Conservation (phyloP, 2,888 invertebrate species). For the Zootermopsis nevadensis region DNA sequence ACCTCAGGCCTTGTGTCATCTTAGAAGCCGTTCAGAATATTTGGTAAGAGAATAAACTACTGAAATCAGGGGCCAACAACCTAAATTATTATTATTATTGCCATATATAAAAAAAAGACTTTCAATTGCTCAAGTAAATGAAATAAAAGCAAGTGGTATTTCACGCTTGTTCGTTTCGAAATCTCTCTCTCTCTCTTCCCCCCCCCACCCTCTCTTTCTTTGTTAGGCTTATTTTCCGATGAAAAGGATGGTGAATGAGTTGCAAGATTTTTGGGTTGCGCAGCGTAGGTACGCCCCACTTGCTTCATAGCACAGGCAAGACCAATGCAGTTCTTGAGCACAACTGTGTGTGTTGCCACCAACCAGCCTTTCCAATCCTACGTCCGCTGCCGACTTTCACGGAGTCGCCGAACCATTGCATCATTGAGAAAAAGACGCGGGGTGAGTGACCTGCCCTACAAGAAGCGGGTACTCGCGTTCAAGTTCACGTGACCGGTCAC, state of each 20-base stretch:
- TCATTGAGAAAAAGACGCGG: slow-evolving; percentile 22
- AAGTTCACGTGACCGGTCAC: slow-evolving; percentile 43
- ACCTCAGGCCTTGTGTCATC: neutral
- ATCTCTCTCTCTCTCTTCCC: slow-evolving; percentile 30
- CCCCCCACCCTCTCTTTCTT: slow-evolving; percentile 21
- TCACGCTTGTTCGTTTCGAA: slow-evolving; percentile 49
- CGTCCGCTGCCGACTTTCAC: slow-evolving; percentile 30
- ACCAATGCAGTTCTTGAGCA: slow-evolving; percentile 2
- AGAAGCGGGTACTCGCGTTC: slow-evolving; percentile 42
- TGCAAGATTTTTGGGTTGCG: slow-evolving; percentile 48
- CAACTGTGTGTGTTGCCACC: neutral
- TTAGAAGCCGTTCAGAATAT: neutral
- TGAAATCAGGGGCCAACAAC: neutral
- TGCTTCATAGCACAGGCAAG: slow-evolving; percentile 11
- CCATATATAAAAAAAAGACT: slow-evolving; percentile 34
- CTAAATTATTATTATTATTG: slow-evolving; percentile 34
- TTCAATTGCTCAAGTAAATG: slow-evolving; percentile 50
- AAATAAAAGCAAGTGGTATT: slow-evolving; percentile 50
- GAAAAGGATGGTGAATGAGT: slow-evolving; percentile 50
- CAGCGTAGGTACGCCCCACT: slow-evolving; percentile 30
- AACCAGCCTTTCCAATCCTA: slow-evolving; percentile 31
- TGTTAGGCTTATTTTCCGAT: slow-evolving; percentile 31
- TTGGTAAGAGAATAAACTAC: neutral
- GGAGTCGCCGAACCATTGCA: slow-evolving; percentile 27
- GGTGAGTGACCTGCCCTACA: slow-evolving; percentile 50